These are phyloP conservation scores for Coleophora flavipennella DNA, from an alignment of 2,888 invertebrate species.

Conservation along the genomic window DNA sequence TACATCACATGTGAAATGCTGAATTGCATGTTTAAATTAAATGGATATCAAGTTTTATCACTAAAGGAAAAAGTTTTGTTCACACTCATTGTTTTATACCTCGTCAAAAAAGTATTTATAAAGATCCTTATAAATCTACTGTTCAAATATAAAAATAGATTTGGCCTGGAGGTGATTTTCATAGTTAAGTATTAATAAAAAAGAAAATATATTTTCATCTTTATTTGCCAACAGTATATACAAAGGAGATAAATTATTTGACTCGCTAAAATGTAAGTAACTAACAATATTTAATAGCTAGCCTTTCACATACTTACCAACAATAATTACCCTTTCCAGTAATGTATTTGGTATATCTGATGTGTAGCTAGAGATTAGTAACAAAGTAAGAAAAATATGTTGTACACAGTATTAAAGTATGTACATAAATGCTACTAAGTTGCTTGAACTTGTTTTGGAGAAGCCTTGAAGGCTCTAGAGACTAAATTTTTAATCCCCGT, in stretches of 20 bases:
- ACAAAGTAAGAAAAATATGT: slow-evolving; percentile 8
- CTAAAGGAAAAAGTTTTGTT: too few relatives aligned
- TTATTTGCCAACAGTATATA: slow-evolving; percentile 54
- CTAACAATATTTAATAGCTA: not conserved
- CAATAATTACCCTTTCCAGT: slow-evolving; percentile 30
- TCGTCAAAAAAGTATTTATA: too few relatives aligned
- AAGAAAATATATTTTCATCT: slow-evolving; percentile 24
- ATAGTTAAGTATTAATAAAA: too few relatives aligned
- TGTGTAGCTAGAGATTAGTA: slow-evolving; percentile 25
- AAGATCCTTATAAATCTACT: too few relatives aligned
- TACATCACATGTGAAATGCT: too few relatives aligned
- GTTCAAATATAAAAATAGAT: too few relatives aligned
- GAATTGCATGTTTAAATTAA: too few relatives aligned
- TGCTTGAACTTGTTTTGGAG: slow-evolving; percentile 45
- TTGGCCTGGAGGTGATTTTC: too few relatives aligned
- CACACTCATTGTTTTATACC: too few relatives aligned
- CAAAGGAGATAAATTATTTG: slow-evolving; percentile 32
- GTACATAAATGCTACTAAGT: slow-evolving; percentile 52
- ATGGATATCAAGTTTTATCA: too few relatives aligned
- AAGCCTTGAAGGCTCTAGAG: slow-evolving; percentile 35
- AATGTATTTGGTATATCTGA: slow-evolving; percentile 32
- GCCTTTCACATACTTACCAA: slow-evolving; percentile 25
- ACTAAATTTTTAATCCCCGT: slow-evolving; percentile 41
- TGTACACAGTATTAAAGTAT: too few relatives aligned
- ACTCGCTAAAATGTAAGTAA: slow-evolving; percentile 25